Evolutionary conservation across 2,888 invertebrate genomes (phyloP).

Genomic region (Ophion ventricosus): DNA sequence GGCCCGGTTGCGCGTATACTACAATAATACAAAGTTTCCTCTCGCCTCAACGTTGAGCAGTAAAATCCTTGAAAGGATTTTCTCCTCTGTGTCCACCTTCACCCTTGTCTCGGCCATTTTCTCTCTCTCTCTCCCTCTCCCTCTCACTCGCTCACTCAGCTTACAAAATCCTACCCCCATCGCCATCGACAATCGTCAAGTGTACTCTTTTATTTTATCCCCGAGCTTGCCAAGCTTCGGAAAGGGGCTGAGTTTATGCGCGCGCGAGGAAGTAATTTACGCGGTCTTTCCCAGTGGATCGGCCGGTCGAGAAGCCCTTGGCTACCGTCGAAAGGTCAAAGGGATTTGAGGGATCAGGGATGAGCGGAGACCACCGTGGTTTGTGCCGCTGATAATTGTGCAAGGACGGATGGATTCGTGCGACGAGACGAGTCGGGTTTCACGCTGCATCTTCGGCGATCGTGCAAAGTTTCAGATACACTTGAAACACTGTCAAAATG

Average conservation of each 20-base stretch:
- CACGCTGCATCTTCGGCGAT: no score
- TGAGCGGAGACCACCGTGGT: no score
- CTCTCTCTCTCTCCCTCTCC: neutral
- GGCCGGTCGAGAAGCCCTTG: no score
- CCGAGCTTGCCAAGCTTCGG: neutral
- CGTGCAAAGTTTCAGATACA: no score
- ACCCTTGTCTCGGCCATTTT: neutral
- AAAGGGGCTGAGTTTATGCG: conserved; percentile 1
- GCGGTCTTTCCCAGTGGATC: neutral
- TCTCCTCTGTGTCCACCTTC: neutral
- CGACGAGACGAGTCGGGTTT: no score
- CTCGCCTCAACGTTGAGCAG: conserved; percentile 10
- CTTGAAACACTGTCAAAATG: no score
- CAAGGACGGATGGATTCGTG: no score
- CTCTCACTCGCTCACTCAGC: conserved; percentile 3
- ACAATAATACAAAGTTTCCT: conserved; percentile 45
- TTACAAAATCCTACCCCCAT: conserved; percentile 25
- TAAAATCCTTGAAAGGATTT: conserved; percentile 48
- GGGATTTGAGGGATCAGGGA: no score
- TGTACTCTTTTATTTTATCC: neutral
- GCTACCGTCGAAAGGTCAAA: no score
- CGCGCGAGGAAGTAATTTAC: conserved; percentile 1
- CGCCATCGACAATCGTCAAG: conserved; percentile 25
- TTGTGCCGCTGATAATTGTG: no score
- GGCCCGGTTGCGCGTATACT: conserved; percentile 32